Percentiles rank a stretch among this genome's conserved stretches.
Conservation (phyloP, 2,113 vertebrate species). For the Cyprinus carpio region DNA sequence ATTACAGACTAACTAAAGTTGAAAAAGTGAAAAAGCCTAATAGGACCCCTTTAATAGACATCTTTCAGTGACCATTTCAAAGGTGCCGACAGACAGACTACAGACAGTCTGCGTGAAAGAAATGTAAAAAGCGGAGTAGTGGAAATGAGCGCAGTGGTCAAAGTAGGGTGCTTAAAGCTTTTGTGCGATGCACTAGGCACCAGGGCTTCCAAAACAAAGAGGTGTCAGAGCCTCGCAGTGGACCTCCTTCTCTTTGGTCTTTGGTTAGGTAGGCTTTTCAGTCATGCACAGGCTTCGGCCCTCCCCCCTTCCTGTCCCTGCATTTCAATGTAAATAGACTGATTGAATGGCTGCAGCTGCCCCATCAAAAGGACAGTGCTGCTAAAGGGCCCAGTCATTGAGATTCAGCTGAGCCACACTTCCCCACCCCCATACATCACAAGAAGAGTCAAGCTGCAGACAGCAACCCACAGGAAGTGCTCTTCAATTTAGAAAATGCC, state of each 20-base stretch:
- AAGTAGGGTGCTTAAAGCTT: conserved; percentile 71
- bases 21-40: no score
- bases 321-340: conserved; percentile 81
- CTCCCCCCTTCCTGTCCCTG: conserved; percentile 76
- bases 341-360: conserved; percentile 83
- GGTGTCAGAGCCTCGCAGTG: conserved; percentile 60
- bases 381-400: conserved; percentile 75
- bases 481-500: conserved; percentile 27
- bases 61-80: neutral
- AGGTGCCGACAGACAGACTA: conserved; percentile 31
- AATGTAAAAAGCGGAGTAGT: conserved; percentile 63
- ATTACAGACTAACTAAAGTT: no score
- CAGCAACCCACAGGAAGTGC: conserved; percentile 35
- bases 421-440: conserved; percentile 59
- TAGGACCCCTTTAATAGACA: no score
- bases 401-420: conserved; percentile 74
- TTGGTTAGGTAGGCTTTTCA: conserved; percentile 76
- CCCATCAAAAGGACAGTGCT: conserved; percentile 79
- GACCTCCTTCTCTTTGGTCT: conserved; percentile 68
- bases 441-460: conserved; percentile 13
- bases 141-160: conserved; percentile 64
- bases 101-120: conserved; percentile 14
- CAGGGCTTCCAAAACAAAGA: conserved; percentile 61
- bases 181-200: conserved; percentile 71
- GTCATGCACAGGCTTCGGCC: conserved; percentile 62